Evolutionary conservation across 2,797 vertebrate genomes (phyloP).

Genomic region (Hydrolagus colliei): DNA sequence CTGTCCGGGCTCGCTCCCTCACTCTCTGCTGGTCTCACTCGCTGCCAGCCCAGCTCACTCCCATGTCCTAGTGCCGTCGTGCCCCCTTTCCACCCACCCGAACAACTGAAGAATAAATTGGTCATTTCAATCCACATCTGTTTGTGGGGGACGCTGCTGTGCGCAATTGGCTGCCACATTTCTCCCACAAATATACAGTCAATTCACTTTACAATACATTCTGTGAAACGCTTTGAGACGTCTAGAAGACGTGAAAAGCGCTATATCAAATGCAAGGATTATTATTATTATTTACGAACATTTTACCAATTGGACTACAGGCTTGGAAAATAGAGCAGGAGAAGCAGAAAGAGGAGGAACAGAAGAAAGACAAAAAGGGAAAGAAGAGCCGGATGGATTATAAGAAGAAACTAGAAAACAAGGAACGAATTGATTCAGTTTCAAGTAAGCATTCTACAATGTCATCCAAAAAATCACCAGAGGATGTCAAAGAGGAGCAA

Average conservation of each 20-base stretch:
- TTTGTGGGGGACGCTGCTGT: no score
- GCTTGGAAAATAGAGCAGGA: constrained; percentile 77
- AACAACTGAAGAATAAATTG: no score
- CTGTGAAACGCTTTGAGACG: background rate
- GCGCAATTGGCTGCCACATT: no score
- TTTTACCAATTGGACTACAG: constrained; percentile 46
- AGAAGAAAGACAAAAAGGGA: constrained; percentile 53
- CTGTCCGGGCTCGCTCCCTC: no score
- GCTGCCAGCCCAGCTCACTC: no score
- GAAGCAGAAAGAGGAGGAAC: constrained; percentile 61
- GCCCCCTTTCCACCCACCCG: no score
- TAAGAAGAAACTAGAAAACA: constrained; percentile 47
- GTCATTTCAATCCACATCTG: no score
- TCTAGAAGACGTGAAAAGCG: background rate
- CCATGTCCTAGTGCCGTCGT: no score
- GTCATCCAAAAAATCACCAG: constrained; percentile 39
- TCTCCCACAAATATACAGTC: no score
- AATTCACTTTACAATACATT: background rate
- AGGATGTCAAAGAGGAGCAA: constrained; percentile 44
- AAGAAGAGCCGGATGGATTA: constrained; percentile 40
- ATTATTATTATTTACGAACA: background rate
- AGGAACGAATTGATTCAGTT: constrained; percentile 30
- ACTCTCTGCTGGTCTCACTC: no score
- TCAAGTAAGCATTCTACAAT: constrained; percentile 36
- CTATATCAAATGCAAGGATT: background rate